phyloP scores from a whole-genome alignment of 2,113 vertebrate genomes.

The Brachyistius frenatus region DNA sequence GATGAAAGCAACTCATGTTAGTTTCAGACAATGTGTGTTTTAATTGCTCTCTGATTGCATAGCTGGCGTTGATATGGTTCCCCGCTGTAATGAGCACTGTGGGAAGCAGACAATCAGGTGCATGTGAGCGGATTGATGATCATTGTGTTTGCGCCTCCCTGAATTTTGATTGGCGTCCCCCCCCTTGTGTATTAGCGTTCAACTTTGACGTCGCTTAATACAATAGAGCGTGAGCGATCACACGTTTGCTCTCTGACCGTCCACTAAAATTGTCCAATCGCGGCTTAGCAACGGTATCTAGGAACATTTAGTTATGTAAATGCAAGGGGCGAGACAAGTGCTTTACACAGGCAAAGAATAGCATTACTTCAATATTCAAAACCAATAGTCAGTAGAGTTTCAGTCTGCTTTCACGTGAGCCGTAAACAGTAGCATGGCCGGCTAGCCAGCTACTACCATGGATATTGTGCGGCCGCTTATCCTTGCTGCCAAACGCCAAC shows the following conservation, averaged over 20 bases:
- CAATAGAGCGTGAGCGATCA: background rate
- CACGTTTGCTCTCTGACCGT: background rate
- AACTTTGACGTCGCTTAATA: background rate
- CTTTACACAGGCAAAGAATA: background rate
- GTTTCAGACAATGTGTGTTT: constrained; percentile 48
- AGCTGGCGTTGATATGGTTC: constrained; percentile 28
- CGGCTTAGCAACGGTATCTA: background rate
- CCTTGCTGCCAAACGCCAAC: no score
- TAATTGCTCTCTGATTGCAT: constrained; percentile 70
- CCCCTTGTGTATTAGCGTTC: constrained; percentile 9
- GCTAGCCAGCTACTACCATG: no score
- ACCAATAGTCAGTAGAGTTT: background rate
- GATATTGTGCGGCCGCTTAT: no score
- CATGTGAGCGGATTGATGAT: constrained; percentile 32
- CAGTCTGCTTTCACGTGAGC: no score
- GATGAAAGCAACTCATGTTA: constrained; percentile 56
- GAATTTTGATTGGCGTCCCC: constrained; percentile 20
- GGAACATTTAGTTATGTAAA: background rate
- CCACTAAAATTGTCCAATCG: background rate
- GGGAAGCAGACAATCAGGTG: constrained; percentile 47
- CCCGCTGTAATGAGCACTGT: constrained; percentile 32
- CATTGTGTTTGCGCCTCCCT: background rate
- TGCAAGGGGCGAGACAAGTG: no score
- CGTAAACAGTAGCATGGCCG: no score
- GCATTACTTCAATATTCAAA: background rate